Evolutionary conservation across 2,888 invertebrate species (phyloP), one percentile per base, ranked within the genome.

Genomic region (Temnothorax rugatulus): DNA sequence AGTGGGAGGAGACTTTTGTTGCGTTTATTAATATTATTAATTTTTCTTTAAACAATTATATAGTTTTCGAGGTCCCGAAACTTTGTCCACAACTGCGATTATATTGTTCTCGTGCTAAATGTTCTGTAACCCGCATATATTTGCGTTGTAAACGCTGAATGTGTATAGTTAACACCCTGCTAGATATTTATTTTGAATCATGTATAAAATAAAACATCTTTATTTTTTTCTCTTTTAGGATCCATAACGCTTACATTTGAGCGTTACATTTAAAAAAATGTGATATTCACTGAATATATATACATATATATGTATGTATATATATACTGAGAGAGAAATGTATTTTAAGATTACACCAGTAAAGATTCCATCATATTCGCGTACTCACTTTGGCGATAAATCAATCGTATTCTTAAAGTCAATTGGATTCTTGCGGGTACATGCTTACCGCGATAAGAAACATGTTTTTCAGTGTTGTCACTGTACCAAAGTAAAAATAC

Each of bases 21-120:
- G 90, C 90, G 91, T 85, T 90, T 91, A 88, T 85, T 84, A 86
- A 86, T 69, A 82, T 81, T 90, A 86, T 87, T 90, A 85, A 83
- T 84, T 84, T 87, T 84, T 88, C 47, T 83, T 85, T 87, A 90
- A 90, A 90, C 90, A 90, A 87, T 90, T 89, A 91, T 90, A 90
- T 91, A 89, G 63, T 91, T 90, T 85, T 88, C 85, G 87, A 91
- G 91, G 90, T 91, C 90, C 91, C 87, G 91, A 82, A 90, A 86
- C 87, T 91, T 90, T 90, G 90, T 89, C 86, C 87, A 87, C 84
- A 68, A 87, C 82, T 85, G 84, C 74, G 73, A 90, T 87, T 87
- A 88, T 82, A 84, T 84, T 75, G 68, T 89, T 87, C 83, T 75
- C 74, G 69, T 71, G 64, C 64, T 86, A 89, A 76, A 86, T 82